A percentile compares a stretch with the other conserved stretches of the same genome.
phyloP scores from a whole-genome alignment of 2,113 vertebrate genomes.

The Zosterops lateralis region DNA sequence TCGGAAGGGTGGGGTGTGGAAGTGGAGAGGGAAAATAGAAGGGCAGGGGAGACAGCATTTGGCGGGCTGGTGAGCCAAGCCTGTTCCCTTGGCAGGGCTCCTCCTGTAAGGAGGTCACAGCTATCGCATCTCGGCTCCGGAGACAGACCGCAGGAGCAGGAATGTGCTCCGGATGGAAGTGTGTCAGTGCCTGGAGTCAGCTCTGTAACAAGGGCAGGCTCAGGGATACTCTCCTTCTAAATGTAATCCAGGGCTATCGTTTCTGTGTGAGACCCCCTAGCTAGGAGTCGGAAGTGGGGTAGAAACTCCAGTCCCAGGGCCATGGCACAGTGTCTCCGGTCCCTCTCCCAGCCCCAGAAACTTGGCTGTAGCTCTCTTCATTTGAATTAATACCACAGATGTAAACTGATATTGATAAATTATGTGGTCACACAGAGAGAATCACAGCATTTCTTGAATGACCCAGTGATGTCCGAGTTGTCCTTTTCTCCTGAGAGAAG shows the following conservation, averaged over 20 bases:
- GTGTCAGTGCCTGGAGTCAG: not conserved
- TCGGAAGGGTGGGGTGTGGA: not conserved
- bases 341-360: not conserved
- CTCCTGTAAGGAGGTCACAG: slow-evolving; percentile 10
- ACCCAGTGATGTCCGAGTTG: not conserved
- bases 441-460: fast-evolving
- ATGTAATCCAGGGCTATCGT: not conserved
- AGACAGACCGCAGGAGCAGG: not conserved
- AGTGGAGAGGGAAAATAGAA: not conserved
- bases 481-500: not conserved
- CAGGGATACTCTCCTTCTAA: not conserved
- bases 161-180: not conserved
- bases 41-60: not conserved
- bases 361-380: not conserved
- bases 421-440: not conserved
- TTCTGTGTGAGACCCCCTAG: not conserved
- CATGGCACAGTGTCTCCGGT: fast-evolving
- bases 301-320: not conserved
- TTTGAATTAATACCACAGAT: not conserved
- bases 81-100: not conserved
- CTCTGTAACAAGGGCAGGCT: not conserved
- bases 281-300: not conserved
- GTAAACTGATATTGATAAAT: not conserved
- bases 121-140: not conserved
- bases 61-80: not conserved